phyloP scores from a whole-genome alignment of 1,140 invertebrate species.

The Orius insidiosus region DNA sequence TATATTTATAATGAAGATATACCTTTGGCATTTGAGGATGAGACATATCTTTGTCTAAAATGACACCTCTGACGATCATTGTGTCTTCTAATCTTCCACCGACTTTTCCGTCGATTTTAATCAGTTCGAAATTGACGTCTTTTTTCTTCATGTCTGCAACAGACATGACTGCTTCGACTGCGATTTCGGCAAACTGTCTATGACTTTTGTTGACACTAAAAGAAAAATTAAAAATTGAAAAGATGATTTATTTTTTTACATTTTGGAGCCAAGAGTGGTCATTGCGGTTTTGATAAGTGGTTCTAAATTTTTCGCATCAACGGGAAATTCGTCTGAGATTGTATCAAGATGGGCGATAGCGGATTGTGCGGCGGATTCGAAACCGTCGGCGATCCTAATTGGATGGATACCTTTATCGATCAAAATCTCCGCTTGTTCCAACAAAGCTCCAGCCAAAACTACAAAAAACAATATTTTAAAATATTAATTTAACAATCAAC shows the following conservation, averaged over 20 bases:
- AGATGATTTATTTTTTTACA: slow-evolving; percentile 42
- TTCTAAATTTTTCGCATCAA: slow-evolving; percentile 66
- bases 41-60: slow-evolving; percentile 97
- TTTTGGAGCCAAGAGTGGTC: slow-evolving; percentile 98
- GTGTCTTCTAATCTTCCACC: slow-evolving; percentile 96
- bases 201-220: slow-evolving; percentile 67
- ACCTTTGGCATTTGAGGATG: slow-evolving; percentile 99
- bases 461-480: slow-evolving; percentile 22
- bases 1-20: no score
- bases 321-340: slow-evolving; percentile 78
- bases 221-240: no score
- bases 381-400: slow-evolving; percentile 96
- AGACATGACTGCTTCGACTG: slow-evolving; percentile 86
- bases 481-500: slow-evolving; percentile 15
- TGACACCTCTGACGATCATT: slow-evolving; percentile 87
- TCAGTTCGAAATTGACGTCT: slow-evolving; percentile 98
- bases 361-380: slow-evolving; percentile 86
- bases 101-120: slow-evolving; percentile 97
- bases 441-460: slow-evolving; percentile 72
- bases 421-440: slow-evolving; percentile 87
- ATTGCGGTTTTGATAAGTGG: slow-evolving; percentile 87
- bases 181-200: slow-evolving; percentile 95
- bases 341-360: slow-evolving; percentile 74
- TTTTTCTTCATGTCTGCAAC: slow-evolving; percentile 85
- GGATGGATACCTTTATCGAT: slow-evolving; percentile 97